These are phyloP conservation scores for Threskiornis aethiopicus DNA, from an alignment of 2,797 vertebrate genomes.

Conservation along the genomic window DNA sequence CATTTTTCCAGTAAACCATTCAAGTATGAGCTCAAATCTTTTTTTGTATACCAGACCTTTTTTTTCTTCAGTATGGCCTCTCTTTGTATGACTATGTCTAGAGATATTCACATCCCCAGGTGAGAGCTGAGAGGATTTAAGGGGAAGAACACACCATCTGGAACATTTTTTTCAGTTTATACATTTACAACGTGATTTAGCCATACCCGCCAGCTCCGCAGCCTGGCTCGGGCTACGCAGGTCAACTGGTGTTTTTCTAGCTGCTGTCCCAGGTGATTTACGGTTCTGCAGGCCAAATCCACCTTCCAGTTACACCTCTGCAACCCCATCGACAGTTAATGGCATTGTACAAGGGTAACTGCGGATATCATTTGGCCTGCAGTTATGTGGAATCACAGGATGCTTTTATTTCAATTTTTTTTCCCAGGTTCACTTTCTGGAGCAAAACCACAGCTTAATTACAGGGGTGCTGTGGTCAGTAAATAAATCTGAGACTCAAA, in stretches of 20 bases:
- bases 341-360: fast-evolving
- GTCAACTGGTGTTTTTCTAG: neutral
- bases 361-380: neutral
- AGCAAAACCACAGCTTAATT: neutral
- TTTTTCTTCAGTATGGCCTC: neutral
- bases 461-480: neutral
- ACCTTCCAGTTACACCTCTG: neutral
- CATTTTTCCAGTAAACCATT: neutral
- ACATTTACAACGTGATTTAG: neutral
- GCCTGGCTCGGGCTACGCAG: neutral
- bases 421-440: neutral
- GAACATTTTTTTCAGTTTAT: neutral
- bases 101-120: neutral
- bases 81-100: neutral
- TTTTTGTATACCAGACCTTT: neutral
- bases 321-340: neutral
- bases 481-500: neutral
- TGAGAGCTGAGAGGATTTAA: neutral
- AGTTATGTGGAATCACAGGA: neutral
- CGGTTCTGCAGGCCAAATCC: neutral
- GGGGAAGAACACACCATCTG: neutral
- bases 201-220: neutral
- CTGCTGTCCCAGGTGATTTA: neutral
- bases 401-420: neutral
- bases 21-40: neutral